A percentile compares a stretch with the other conserved stretches of the same genome.
phyloP scores from a whole-genome alignment of 2,113 vertebrate species.

The Antigone vipio region DNA sequence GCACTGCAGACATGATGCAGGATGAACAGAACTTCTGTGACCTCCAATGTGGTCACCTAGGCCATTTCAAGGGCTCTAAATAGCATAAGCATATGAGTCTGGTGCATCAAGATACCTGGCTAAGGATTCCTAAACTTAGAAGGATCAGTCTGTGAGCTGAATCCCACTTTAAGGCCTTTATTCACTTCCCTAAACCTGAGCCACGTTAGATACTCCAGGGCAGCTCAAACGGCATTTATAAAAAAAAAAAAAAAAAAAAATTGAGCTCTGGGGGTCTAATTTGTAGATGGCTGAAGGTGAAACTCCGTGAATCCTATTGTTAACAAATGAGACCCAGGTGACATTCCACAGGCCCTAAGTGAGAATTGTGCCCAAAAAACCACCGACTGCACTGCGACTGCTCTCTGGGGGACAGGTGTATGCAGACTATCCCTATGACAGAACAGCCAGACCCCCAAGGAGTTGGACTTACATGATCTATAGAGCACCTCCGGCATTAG shows the following conservation, averaged over 20 bases:
- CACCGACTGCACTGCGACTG: not conserved
- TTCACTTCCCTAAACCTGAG: not conserved
- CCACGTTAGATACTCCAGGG: not conserved
- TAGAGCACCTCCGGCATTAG: not conserved
- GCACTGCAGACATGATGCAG: not conserved
- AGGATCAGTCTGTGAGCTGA: not conserved
- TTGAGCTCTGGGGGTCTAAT: conserved; percentile 4
- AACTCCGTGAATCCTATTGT: conserved; percentile 6
- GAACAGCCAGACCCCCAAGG: not conserved
- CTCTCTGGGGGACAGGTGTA: not conserved
- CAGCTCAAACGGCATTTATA: not conserved
- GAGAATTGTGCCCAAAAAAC: not conserved
- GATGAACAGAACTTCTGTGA: not conserved
- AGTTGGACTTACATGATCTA: not conserved
- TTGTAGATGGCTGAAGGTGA: not conserved
- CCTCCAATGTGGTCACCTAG: not conserved
- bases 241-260: not conserved
- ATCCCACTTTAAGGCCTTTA: not conserved
- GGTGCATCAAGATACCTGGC: not conserved
- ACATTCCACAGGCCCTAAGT: not conserved
- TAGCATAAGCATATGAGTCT: not conserved
- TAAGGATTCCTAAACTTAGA: not conserved
- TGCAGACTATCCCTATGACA: not conserved
- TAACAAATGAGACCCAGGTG: conserved; percentile 15
- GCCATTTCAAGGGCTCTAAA: not conserved